Evolutionary conservation across 2,797 vertebrate genomes (phyloP).

Genomic region (Rhabdomys pumilio): DNA sequence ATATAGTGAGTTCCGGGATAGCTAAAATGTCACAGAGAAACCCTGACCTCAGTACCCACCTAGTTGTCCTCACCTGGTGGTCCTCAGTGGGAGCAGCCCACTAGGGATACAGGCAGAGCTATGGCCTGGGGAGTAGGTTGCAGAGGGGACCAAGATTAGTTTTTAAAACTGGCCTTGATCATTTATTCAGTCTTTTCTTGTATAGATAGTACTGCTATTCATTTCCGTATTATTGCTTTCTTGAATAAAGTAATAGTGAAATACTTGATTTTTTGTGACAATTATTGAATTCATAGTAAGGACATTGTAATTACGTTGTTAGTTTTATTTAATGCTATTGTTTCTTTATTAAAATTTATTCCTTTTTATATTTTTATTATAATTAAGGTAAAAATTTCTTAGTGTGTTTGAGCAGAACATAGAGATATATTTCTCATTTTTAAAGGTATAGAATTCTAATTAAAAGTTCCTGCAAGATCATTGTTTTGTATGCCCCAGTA

Average conservation of each 20-base stretch:
- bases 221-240: background rate
- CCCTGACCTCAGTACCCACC: background rate
- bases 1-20: background rate
- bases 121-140: background rate
- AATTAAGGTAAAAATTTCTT: background rate
- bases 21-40: background rate
- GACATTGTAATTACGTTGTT: background rate
- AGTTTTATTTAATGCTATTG: background rate
- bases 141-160: background rate
- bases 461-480: background rate
- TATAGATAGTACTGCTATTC: background rate
- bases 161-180: background rate
- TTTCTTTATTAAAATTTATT: background rate
- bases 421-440: background rate
- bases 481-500: background rate
- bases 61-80: background rate
- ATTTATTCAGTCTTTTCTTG: background rate
- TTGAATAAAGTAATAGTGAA: conserved; percentile 4
- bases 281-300: conserved; percentile 12
- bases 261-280: background rate
- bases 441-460: background rate
- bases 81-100: background rate
- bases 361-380: background rate
- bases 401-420: background rate
- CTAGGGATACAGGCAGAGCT: background rate